phyloP scores from a whole-genome alignment of 2,888 invertebrate species.

The Digitonthophagus gazella region DNA sequence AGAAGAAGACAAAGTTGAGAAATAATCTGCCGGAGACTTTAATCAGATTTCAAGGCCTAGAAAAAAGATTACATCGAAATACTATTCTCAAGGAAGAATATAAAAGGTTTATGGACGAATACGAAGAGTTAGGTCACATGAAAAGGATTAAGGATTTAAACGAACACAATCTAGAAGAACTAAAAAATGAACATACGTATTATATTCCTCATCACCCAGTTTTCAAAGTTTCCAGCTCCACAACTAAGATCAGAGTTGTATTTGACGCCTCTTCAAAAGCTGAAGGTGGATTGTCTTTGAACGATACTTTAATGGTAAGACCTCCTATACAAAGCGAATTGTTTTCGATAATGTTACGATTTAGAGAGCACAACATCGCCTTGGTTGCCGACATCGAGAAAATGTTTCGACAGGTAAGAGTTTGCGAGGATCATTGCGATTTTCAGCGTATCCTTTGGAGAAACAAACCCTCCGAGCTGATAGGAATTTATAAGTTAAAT shows the following conservation, averaged over 20 bases:
- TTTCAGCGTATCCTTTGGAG: constrained; percentile 29
- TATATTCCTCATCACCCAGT: constrained; percentile 23
- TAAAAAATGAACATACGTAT: neutral
- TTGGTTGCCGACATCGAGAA: constrained; percentile 26
- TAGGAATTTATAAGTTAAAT: constrained; percentile 25
- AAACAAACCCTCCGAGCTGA: constrained; percentile 8
- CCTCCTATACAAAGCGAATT: constrained; percentile 18
- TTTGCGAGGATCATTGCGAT: constrained; percentile 16
- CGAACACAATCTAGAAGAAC: no score
- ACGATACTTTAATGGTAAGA: constrained; percentile 17
- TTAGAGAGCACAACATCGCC: constrained; percentile 18
- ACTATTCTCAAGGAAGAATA: neutral
- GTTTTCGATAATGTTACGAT: constrained; percentile 17
- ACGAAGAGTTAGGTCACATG: constrained; percentile 7
- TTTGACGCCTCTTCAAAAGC: constrained; percentile 22
- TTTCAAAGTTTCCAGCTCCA: constrained; percentile 6
- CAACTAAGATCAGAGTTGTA: constrained; percentile 14
- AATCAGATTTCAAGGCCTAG: neutral
- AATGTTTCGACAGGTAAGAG: constrained; percentile 26
- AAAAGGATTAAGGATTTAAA: neutral
- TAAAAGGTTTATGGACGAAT: neutral
- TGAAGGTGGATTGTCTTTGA: constrained; percentile 15
- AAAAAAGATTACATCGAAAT: neutral
- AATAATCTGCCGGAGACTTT: neutral
- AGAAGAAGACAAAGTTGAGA: neutral